A percentile compares a stretch with the other conserved stretches of the same genome.
Evolutionary conservation across 2,888 invertebrate genomes (phyloP).

Genomic region (Melinopterus prodromus): DNA sequence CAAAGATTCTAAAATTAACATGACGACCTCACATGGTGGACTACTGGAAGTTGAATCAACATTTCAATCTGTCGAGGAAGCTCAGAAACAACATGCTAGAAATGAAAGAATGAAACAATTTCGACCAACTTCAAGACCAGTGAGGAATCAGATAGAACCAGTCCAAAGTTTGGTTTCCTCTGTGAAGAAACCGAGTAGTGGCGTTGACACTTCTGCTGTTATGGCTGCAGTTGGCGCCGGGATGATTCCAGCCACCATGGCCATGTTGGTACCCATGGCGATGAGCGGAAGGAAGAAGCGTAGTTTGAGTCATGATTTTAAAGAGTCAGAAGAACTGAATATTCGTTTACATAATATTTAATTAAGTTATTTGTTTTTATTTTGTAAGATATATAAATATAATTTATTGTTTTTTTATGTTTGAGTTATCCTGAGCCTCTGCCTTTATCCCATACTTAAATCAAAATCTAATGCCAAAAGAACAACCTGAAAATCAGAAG

Average conservation of each 20-base stretch:
- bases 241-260: constrained; percentile 83
- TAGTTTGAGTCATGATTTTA: constrained; percentile 30
- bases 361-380: constrained; percentile 17
- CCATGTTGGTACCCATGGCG: constrained; percentile 81
- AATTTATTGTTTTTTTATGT: constrained; percentile 17
- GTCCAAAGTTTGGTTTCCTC: constrained; percentile 28
- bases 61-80: constrained; percentile 74
- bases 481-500: constrained; percentile 24
- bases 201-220: constrained; percentile 68
- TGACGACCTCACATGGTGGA: constrained; percentile 78
- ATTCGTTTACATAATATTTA: background rate
- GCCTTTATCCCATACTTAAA: constrained; percentile 47
- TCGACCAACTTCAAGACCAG: background rate
- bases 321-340: background rate
- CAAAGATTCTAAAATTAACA: constrained; percentile 68
- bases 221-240: constrained; percentile 80
- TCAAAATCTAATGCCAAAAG: constrained; percentile 59
- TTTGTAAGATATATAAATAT: constrained; percentile 19
- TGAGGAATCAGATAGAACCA: constrained; percentile 42
- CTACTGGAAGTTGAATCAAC: constrained; percentile 78
- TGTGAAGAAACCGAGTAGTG: constrained; percentile 55
- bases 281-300: constrained; percentile 64
- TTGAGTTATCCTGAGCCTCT: background rate
- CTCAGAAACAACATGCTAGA: constrained; percentile 60
- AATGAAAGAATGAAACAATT: constrained; percentile 50